Evolutionary conservation across 1,140 invertebrate species (phyloP), one percentile per base, ranked within the genome.

Genomic region (Drosophila tropicalis): DNA sequence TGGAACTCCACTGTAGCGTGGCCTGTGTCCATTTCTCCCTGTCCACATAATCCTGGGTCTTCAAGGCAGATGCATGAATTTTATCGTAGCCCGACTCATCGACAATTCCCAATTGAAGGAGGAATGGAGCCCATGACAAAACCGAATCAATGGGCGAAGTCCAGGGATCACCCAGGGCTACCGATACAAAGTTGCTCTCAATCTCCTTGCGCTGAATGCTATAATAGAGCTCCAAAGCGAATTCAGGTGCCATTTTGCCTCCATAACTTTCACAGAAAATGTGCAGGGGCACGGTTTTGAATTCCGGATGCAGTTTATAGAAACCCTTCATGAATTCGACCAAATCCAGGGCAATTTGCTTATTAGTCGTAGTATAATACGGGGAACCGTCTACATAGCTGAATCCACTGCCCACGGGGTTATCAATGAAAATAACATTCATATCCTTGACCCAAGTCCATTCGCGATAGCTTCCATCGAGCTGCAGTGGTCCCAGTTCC

Each of bases 191-290:
- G 73, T 96, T 96, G 54, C 94, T 95, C 19, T 93, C 93, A 1
- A 98, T 94, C 56, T 93, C 93, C 1, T 94, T 95, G 1, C 85
- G 89, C 72, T 94, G 72, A 72, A 96, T 94, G 54, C 95, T 95
- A 95, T 97, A 79, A 63, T 76, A 85, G 5, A 87, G 64, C n/a
- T 92, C 81, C 12, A 86, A 54, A 0, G 94, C 96, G 83, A 98
- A 97, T 76, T 96, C 96, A 7, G 95, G 94, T 0, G 96, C 95
- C 96, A 98, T 98, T 93, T 98, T 98, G 1, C 97, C 97, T n/a
- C 97, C 97, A 92, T 98, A 98, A 0, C 96, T 97, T 90, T 98
- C 96, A 22, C 95, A 96, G 70, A 96, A 96, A 54, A 98, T 96
- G 76, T 97, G 98, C 12, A 97, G 93, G 0, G 96, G 95, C 3